Conservation (phyloP, 2,797 vertebrate species). For the Malurus leucopterus region DNA sequence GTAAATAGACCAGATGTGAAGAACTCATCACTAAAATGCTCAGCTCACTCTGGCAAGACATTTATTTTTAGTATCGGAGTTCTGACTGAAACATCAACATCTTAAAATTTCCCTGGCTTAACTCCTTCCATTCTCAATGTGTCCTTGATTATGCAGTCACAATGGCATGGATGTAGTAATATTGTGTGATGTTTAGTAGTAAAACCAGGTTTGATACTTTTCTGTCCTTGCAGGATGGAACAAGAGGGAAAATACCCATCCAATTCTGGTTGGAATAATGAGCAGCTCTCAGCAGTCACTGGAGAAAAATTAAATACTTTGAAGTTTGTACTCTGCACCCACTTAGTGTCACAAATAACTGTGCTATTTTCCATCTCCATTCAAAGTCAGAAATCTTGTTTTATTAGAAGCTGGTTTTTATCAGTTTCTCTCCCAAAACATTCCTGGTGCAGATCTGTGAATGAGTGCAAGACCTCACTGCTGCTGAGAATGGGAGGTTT, state of each 20-base stretch:
- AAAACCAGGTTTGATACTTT: neutral
- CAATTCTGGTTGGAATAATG: neutral
- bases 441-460: neutral
- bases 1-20: neutral
- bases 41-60: neutral
- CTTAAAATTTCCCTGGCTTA: neutral
- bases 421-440: neutral
- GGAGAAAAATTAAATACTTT: neutral
- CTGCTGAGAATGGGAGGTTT: neutral
- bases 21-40: neutral
- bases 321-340: neutral
- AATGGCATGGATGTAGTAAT: neutral
- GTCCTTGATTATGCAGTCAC: neutral
- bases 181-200: neutral
- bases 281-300: neutral
- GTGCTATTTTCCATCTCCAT: neutral
- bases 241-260: neutral
- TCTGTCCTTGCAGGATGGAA: neutral
- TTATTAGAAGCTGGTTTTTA: neutral
- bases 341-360: neutral
- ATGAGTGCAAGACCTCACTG: neutral
- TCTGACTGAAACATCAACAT: neutral
- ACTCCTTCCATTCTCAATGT: neutral
- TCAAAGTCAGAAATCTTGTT: neutral
- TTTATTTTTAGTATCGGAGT: neutral